phyloP scores from a whole-genome alignment of 2,888 invertebrate species.

The Drosophila stalkeri region DNA sequence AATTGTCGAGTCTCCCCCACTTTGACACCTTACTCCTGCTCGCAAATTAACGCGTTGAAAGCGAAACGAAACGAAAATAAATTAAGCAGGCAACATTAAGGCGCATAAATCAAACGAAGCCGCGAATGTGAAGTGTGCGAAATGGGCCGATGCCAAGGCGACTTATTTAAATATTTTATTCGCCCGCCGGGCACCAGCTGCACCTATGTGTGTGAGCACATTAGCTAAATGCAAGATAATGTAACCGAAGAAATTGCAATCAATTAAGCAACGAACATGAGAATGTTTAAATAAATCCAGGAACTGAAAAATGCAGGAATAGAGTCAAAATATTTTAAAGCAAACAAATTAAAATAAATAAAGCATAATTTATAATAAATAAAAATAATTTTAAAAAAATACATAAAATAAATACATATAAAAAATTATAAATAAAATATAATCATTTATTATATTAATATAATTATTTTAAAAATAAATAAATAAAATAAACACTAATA shows the following conservation, averaged over 20 bases:
- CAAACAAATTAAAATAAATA: background rate
- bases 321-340: background rate
- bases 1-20: background rate
- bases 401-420: background rate
- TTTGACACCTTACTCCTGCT: background rate
- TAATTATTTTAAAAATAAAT: background rate
- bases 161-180: conserved; percentile 38
- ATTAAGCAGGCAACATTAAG: conserved; percentile 60
- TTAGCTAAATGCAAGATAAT: background rate
- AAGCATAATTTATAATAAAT: background rate
- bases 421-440: no score
- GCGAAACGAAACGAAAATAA: conserved; percentile 47
- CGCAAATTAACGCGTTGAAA: conserved; percentile 60
- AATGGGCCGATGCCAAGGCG: conserved; percentile 34
- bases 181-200: background rate
- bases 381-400: background rate
- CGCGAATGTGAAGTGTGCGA: conserved; percentile 29
- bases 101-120: conserved; percentile 62
- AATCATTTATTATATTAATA: background rate
- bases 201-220: background rate
- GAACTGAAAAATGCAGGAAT: background rate
- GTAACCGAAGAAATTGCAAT: background rate
- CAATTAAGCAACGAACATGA: background rate
- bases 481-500: no score
- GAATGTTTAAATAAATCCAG: background rate